Percentiles rank a stretch among this genome's conserved stretches.
These are phyloP conservation scores for Steinernema khuongi DNA, from an alignment of 1,140 invertebrate species.

Conservation along the genomic window DNA sequence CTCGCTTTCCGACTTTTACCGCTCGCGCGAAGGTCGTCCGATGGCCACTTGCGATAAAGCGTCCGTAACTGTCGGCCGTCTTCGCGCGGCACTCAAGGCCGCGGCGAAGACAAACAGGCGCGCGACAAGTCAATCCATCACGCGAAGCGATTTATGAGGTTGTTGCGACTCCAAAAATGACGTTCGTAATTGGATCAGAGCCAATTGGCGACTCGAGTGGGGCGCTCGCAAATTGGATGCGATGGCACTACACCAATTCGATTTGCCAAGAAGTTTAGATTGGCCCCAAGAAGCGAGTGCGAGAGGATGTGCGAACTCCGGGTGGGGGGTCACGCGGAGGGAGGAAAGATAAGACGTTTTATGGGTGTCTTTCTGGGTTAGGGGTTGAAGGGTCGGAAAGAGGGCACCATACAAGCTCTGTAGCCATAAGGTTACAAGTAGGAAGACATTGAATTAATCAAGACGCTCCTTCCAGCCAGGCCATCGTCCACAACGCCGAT, in stretches of 20 bases:
- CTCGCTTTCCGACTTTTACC: slow-evolving; percentile 7
- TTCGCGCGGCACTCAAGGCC: not conserved
- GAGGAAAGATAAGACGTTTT: too few species aligned
- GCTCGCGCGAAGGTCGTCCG: slow-evolving; percentile 7
- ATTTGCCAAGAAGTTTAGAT: not conserved
- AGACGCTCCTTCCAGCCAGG: slow-evolving; percentile 24
- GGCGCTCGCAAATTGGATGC: slow-evolving; percentile 6
- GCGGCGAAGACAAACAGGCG: not conserved
- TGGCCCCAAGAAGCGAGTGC: too few species aligned
- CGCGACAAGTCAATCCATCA: slow-evolving; percentile 10
- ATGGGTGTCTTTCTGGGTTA: too few species aligned
- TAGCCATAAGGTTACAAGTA: too few species aligned
- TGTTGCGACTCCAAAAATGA: slow-evolving; percentile 14
- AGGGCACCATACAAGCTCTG: too few species aligned
- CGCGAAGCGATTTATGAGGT: slow-evolving; percentile 1
- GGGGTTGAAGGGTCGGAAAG: too few species aligned
- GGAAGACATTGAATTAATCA: not conserved
- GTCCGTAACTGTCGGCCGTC: not conserved
- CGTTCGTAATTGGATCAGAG: slow-evolving; percentile 15
- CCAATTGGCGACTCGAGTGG: not conserved
- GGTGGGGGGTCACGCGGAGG: not conserved
- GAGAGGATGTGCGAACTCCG: too few species aligned
- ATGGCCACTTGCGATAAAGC: slow-evolving; percentile 10
- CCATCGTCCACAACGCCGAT: slow-evolving; percentile 24
- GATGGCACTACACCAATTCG: slow-evolving; percentile 15